Base-by-base conservation (phyloP, 2,888 invertebrate genomes). In the Sycophila texana region DNA sequence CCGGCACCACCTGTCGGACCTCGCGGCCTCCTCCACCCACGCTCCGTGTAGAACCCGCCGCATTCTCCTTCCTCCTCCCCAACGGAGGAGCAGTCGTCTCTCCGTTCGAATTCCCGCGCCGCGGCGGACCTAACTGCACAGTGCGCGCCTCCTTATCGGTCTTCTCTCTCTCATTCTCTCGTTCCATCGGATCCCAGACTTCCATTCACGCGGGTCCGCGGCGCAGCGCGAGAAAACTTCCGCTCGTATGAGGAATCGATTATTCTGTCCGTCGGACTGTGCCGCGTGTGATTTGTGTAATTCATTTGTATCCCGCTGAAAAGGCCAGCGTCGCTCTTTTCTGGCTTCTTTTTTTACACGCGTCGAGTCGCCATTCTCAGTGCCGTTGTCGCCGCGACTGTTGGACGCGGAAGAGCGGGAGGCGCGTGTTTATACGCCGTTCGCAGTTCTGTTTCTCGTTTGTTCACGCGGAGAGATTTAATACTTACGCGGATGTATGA, bases 31-130 rank as follows among this genome's bases (percentile, higher is more conserved):
- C 91, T 84, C 92, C 91, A 82, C 90, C 89, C 85, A 90, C 90
- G 84, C 90, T 87, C 83, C 89, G 87, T 82, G 88, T 90, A 39
- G 63, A 61, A 13, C 10, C 16, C 16, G n/a, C 14, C n/a, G 84
- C 82, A 82, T 53, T 84, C 88, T 84, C 88, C 90, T 77, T 91
- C 90, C 83, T 90, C 89, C 86, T 92, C 92, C 82, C 90, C 83
- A n/a, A n/a, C n/a, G 83, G 80, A 84, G 4, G 39, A 4, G 39
- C 39, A 39, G 39, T 7, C 39, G 65, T 79, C 85, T 74, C 72
- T 82, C 49, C 65, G 49, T 77, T 47, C 60, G 20, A 39, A 57
- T 60, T 78, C 63, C 74, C 53, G 58, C 26, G 53, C 53, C n/a
- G 14, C 12, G 26, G 26, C 71, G 30, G 39, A 49, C 70, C 63